Evolutionary conservation across 1,140 invertebrate genomes (phyloP), one percentile per base, ranked within the genome.

Genomic region (Drosophila setifemur): DNA sequence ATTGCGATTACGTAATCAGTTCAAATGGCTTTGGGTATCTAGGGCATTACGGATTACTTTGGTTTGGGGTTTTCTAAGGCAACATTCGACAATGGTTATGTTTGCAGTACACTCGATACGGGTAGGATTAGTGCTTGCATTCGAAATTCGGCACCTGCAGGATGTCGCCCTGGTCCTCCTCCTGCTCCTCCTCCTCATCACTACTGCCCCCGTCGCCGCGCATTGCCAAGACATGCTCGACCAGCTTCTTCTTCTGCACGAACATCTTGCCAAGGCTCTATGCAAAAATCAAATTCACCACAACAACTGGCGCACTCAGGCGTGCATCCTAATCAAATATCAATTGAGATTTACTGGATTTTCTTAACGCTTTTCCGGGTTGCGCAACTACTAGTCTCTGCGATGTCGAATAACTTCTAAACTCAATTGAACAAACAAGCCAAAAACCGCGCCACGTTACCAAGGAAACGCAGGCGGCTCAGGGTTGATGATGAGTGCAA

Each of bases 231-330:
- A 88, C 88, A 79, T 89, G 83, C 33, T 89, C 78, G n/a, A 89
- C 88, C 40, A 89, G 72, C 64, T 89, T 89, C 44, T 78, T 89
- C 61, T 89, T 89, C 45, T 89, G 88, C 26, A 89, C 88, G 55
- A 89, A 89, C 88, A 89, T 75, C 47, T 39, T 61, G 57, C 8
- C 25, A 39, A 55, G 64, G 60, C 53, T 55, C 25, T 82, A 67
- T 47, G 14, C 71, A 81, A 82, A 73, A 73, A 50, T 4, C 42
- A 67, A 75, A 74, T 26, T 50, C 26, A 49, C 14, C 45, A 58
- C 25, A 26, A 50, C 43, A 60, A 61, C 8, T 3, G 11, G 14
- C 12, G 53, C 31, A 23, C 42, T 28, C 33, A 23, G 25, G 7
- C 3, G 21, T 29, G 12, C 25, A 45, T 33, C 45, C 49, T 53